phyloP scores from a whole-genome alignment of 2,888 invertebrate species.

The Tetramorium bicarinatum region DNA sequence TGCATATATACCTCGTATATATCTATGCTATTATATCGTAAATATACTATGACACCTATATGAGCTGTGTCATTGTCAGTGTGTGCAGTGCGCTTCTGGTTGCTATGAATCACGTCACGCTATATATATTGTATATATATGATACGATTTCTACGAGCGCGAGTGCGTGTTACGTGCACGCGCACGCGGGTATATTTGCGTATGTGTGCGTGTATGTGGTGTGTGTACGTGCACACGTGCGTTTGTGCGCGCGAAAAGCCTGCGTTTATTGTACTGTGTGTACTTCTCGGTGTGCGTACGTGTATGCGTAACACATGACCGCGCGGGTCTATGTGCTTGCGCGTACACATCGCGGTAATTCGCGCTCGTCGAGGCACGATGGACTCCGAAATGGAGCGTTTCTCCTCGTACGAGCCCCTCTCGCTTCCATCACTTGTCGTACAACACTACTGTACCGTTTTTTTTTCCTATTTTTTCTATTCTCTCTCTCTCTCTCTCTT shows the following conservation, averaged over 20 bases:
- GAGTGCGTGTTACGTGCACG: conserved; percentile 50
- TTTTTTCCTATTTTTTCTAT: background rate
- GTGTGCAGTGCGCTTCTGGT: conserved; percentile 85
- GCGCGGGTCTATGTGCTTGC: conserved; percentile 55
- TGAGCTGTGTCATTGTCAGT: conserved; percentile 83
- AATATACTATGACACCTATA: conserved; percentile 75
- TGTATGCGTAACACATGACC: background rate
- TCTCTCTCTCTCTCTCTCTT: conserved; percentile 33
- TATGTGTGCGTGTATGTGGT: conserved; percentile 40
- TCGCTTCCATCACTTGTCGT: conserved; percentile 70
- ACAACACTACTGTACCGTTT: conserved; percentile 42
- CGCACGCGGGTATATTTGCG: conserved; percentile 49
- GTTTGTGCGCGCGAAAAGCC: conserved; percentile 28
- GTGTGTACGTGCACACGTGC: conserved; percentile 27
- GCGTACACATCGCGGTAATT: conserved; percentile 64
- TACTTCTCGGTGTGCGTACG: conserved; percentile 34
- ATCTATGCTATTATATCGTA: conserved; percentile 67
- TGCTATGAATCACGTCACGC: conserved; percentile 77
- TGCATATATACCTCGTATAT: conserved; percentile 61
- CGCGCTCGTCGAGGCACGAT: conserved; percentile 68
- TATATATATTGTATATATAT: conserved; percentile 63
- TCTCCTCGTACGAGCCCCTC: conserved; percentile 69
- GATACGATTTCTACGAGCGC: conserved; percentile 40
- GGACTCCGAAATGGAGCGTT: conserved; percentile 56
- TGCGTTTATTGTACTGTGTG: conserved; percentile 51